Conservation (phyloP, 2,888 invertebrate species). For the Cosmorhoe ocellata region DNA sequence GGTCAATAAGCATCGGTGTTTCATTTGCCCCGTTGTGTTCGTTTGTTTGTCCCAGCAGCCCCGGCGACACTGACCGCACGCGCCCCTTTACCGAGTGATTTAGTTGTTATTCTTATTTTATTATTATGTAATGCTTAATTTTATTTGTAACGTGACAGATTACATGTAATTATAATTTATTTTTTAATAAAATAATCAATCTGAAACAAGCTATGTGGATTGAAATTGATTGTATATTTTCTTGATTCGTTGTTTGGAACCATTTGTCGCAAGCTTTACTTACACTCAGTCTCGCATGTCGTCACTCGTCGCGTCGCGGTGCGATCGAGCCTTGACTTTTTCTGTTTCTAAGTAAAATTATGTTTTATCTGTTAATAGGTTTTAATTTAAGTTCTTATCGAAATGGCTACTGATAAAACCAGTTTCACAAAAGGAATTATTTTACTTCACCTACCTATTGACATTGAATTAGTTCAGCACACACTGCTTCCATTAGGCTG, state of each 20-base stretch:
- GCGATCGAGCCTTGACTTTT: conserved; percentile 13
- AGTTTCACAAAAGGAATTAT: conserved; percentile 11
- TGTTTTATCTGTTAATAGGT: conserved; percentile 17
- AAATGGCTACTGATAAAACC: conserved; percentile 22
- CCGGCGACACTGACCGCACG: conserved; percentile 1
- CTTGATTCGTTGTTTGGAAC: conserved; percentile 27
- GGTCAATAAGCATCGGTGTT: conserved; percentile 84
- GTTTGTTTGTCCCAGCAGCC: conserved; percentile 3
- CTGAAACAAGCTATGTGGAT: conserved; percentile 27
- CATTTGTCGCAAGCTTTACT: conserved; percentile 7
- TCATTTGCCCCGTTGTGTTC: conserved; percentile 56
- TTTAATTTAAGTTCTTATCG: conserved; percentile 21
- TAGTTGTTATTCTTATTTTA: conserved; percentile 36
- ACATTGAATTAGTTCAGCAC: not conserved
- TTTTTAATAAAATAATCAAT: conserved; percentile 35
- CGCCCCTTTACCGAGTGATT: conserved; percentile 33
- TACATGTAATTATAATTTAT: conserved; percentile 38
- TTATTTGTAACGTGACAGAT: conserved; percentile 36
- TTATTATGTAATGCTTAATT: conserved; percentile 37
- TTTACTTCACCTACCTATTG: conserved; percentile 16
- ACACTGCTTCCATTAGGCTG: not conserved
- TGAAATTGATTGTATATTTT: conserved; percentile 32
- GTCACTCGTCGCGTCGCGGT: not conserved
- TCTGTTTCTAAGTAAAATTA: conserved; percentile 15
- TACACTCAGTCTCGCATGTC: not conserved